phyloP scores from a whole-genome alignment of 2,888 invertebrate species.

The Ichneumon xanthorius region DNA sequence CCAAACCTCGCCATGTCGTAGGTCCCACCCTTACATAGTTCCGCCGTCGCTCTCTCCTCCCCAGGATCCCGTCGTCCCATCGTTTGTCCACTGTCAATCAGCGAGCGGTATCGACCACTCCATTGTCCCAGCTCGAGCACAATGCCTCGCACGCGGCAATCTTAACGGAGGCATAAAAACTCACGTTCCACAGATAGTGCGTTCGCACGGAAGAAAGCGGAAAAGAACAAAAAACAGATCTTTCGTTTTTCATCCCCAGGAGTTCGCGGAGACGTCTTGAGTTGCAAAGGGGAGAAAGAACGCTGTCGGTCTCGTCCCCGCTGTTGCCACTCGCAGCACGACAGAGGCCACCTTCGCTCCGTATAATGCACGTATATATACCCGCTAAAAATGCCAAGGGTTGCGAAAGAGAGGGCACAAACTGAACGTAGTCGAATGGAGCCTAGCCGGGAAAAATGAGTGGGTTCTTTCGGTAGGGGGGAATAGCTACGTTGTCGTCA shows the following conservation, averaged over 20 bases:
- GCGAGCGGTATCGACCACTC: no score
- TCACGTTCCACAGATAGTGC: background rate
- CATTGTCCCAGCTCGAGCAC: background rate
- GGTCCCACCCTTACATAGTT: no score
- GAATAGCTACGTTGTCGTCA: slow-evolving; percentile 15
- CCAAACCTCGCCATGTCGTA: no score
- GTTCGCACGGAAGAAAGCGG: background rate
- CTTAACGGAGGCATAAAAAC: background rate
- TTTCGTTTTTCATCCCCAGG: slow-evolving; percentile 44
- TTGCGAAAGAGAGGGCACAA: slow-evolving; percentile 37
- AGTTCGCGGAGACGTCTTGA: slow-evolving; percentile 25
- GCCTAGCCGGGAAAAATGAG: slow-evolving; percentile 17
- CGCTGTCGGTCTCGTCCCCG: slow-evolving; percentile 19
- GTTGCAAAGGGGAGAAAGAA: slow-evolving; percentile 1
- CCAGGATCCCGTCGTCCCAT: no score
- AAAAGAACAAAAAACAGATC: background rate
- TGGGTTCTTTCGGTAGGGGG: background rate
- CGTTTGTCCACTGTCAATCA: no score
- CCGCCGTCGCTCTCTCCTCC: no score
- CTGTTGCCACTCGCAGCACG: slow-evolving; percentile 7
- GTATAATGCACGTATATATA: slow-evolving; percentile 13
- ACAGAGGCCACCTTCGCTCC: background rate
- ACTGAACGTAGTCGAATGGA: slow-evolving; percentile 1
- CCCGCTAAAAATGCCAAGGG: slow-evolving; percentile 35
- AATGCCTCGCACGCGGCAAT: background rate